Base-by-base conservation (phyloP, 1,140 invertebrate genomes). In the Calephelis virginiensis region DNA sequence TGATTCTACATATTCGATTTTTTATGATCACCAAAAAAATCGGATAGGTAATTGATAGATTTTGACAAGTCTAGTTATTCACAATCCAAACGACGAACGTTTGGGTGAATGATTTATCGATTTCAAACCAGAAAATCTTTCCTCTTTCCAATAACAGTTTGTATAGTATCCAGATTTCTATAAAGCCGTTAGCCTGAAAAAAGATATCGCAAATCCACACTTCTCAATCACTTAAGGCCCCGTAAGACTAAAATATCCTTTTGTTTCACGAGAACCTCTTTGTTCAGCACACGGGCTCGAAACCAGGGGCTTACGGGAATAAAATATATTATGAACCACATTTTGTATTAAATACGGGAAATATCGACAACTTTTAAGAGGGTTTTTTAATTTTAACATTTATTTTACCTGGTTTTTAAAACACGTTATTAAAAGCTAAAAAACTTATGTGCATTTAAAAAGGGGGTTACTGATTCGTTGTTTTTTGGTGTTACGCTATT, bases 211-310 rank as follows among this genome's bases (percentile, higher is more conserved):
- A 53, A 53, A 53, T 28, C 50, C 14, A 8, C 50, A 53, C 50
- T 53, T 53, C 50, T 53, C 50, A 53, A 53, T 53, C 50, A 53
- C 50, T 53, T 53, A 53, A 53, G 50, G 50, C 50, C 50, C 28
- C 50, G 50, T 56, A 56, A 56, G 50, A 28, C 50, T 56, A 56
- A 56, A 56, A 56, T 56, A 56, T 56, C 50, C 50, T 56, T 56
- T 56, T 56, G 50, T 53, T 53, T 53, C 50, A 13, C 50, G 6
- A 50, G 50, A 53, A 17, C 50, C 50, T 53, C 50, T 53, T 53
- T 53, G 50, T 53, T 53, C 13, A 10, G 50, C 50, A 53, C 9
- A 53, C 50, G 50, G 50, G 17, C 50, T 53, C 4, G 50, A 17
- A 28, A 53, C 9, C 6, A 53, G 17, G 14, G 50, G 14, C 17